These are phyloP conservation scores for Ciona savignyi DNA, from an alignment of 23 tunicate species.

Conservation along the genomic window DNA sequence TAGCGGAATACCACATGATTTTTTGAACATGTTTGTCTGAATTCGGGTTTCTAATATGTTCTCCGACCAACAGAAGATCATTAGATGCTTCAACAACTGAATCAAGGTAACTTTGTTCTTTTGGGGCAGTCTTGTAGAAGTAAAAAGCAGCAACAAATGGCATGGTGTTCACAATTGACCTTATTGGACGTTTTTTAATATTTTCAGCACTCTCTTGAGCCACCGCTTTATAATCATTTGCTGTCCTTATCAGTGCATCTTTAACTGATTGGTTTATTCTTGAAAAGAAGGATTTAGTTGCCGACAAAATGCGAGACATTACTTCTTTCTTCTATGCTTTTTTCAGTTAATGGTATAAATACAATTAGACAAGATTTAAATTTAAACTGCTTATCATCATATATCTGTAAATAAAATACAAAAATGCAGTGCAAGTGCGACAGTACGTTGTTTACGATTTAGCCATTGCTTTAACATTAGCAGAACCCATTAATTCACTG, in stretches of 20 bases:
- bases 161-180: conserved; percentile 37
- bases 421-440: too few relatives aligned
- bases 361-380: too few relatives aligned
- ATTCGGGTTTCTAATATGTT: conserved; percentile 28
- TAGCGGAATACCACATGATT: conserved; percentile 16
- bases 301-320: too few relatives aligned
- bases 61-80: conserved; percentile 35
- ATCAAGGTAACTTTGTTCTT: conserved; percentile 23
- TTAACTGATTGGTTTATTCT: too few relatives aligned
- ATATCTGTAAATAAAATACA: too few relatives aligned
- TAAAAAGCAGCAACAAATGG: conserved; percentile 9
- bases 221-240: conserved; percentile 34
- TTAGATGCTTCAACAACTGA: conserved; percentile 25
- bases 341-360: too few relatives aligned
- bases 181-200: conserved; percentile 22
- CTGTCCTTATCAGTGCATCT: not conserved
- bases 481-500: too few relatives aligned
- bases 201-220: conserved; percentile 25
- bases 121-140: conserved; percentile 36
- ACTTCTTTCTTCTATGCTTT: too few relatives aligned
- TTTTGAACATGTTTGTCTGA: conserved; percentile 47
- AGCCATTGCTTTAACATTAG: too few relatives aligned
- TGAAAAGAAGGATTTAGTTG: too few relatives aligned
- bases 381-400: too few relatives aligned
- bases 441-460: too few relatives aligned